Base-by-base conservation (phyloP, 2,888 invertebrate genomes). In the Ctena decussata region DNA sequence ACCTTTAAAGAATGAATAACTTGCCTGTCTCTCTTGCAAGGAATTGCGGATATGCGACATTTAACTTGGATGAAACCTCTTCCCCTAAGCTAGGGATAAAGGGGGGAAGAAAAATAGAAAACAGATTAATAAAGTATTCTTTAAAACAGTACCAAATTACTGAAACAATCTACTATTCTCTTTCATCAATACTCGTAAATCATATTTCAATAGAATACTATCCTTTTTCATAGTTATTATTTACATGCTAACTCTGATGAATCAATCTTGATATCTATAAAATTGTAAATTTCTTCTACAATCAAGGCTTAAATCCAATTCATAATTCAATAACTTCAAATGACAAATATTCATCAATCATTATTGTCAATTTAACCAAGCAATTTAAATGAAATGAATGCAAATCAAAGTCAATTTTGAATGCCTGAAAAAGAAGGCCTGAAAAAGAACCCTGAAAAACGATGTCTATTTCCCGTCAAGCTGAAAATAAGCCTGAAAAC, bases 21-120 rank as follows among this genome's bases (percentile, higher is more conserved):
- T 93, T 93, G 93, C 93, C 93, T 93, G 84, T 82, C 69, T 71
- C 84, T 89, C 94, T 82, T 84, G 88, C 15, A n/a, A 46, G 30
- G 44, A 24, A 24, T 83, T 75, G 86, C 82, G 85, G 84, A 80
- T 35, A 65, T 65, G 65, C 35, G 35, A 65, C 65, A 65, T 11
- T 80, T 84, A 87, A 87, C 79, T 95, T 96, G 65, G 65, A 65
- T 65, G 65, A 65, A 96, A 95, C 96, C 96, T 95, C 95, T 95
- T 95, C 95, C 96, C 96, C 96, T 96, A 96, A 93, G 96, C 96
- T 96, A 96, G 94, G 94, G 96, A 94, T 94, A 96, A 95, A 96
- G 94, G 94, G 95, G 96, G 96, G 95, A 95, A 35, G 35, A 65
- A 95, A 95, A 96, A 95, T 93, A 91, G 94, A 94, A 95, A 95